These are phyloP conservation scores for Bugulina stolonifera DNA, from an alignment of 2,888 invertebrate genomes.

Conservation along the genomic window DNA sequence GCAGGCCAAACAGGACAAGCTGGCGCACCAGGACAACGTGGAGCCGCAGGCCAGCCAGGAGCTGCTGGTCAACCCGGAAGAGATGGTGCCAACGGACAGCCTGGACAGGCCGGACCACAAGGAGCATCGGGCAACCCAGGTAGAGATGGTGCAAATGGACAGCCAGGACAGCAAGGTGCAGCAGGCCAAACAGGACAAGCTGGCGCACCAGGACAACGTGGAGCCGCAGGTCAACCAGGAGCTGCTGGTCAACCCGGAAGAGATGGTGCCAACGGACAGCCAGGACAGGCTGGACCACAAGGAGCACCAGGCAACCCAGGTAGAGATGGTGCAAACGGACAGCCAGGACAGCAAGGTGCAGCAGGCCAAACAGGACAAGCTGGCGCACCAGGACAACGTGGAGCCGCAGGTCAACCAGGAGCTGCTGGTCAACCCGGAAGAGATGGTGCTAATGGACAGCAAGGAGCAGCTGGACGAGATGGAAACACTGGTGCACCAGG, in stretches of 20 bases:
- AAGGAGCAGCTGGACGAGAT: neutral
- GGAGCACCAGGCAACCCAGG: neutral
- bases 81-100: neutral
- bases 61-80: neutral
- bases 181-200: neutral
- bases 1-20: constrained; percentile 4
- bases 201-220: neutral
- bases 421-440: constrained; percentile 39
- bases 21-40: neutral
- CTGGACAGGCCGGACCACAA: neutral
- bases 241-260: neutral
- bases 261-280: neutral
- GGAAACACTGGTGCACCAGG: neutral
- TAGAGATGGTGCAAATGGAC: neutral
- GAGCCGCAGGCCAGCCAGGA: neutral
- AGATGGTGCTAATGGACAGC: too few relatives aligned
- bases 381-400: neutral
- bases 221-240: neutral
- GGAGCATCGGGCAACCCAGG: neutral
- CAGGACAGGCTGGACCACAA: neutral
- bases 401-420: constrained; percentile 42
- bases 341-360: neutral
- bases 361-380: neutral
- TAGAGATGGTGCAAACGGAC: neutral
- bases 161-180: constrained; percentile 2